Conservation (phyloP, 2,113 vertebrate species). For the Dromaius novaehollandiae region DNA sequence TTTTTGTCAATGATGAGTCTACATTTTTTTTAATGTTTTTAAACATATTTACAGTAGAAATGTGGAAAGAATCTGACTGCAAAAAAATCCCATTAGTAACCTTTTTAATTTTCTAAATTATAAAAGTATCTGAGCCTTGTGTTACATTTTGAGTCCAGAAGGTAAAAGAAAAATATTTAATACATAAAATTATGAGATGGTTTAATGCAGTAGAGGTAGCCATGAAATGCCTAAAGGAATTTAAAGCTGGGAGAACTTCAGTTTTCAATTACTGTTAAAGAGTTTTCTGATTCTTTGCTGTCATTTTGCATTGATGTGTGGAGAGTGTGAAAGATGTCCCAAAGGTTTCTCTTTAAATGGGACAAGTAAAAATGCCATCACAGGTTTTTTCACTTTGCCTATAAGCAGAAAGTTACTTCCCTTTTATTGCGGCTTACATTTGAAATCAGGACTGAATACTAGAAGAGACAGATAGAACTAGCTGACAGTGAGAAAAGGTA, state of each 20-base stretch:
- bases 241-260: not conserved
- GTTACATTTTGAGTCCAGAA: not conserved
- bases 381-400: not conserved
- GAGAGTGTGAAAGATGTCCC: not conserved
- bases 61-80: not conserved
- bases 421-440: not conserved
- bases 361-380: not conserved
- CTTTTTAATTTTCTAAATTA: not conserved
- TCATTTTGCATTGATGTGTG: not conserved
- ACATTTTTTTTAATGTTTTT: not conserved
- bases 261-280: not conserved
- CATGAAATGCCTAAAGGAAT: conserved; percentile 1
- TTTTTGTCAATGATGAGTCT: not conserved
- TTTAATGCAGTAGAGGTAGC: not conserved
- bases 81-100: not conserved
- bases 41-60: not conserved
- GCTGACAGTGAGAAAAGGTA: not conserved
- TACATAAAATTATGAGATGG: not conserved
- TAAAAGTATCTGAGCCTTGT: not conserved
- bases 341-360: conserved; percentile 18
- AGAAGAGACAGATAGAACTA: not conserved
- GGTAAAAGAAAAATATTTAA: not conserved
- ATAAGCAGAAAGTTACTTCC: not conserved
- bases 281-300: conserved; percentile 4
- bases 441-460: not conserved